Evolutionary conservation across 1,140 invertebrate species (phyloP).

Genomic region (Apis laboriosa): DNA sequence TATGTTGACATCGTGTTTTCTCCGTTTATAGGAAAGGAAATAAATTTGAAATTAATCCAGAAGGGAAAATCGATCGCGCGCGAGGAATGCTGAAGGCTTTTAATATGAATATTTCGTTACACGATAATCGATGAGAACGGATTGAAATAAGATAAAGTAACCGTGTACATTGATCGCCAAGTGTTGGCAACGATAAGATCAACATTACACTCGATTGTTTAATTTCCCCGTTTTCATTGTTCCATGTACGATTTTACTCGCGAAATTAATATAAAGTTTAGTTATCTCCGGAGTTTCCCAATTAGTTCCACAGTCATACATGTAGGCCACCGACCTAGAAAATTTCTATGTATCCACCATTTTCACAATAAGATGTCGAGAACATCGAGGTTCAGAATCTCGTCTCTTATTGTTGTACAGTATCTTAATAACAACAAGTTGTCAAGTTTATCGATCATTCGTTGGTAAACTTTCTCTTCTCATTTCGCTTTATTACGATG

Average conservation of each 20-base stretch:
- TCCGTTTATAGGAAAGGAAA: too few species aligned
- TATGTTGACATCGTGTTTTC: too few species aligned
- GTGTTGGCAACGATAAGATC: background rate
- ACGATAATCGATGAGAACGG: background rate
- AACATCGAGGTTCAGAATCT: background rate
- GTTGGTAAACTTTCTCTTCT: background rate
- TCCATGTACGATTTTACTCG: background rate
- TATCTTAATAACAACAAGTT: background rate
- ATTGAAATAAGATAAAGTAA: background rate
- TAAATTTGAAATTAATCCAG: too few species aligned
- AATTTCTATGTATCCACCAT: background rate
- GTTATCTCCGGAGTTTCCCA: background rate
- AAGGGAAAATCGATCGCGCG: too few species aligned
- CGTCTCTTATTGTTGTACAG: background rate
- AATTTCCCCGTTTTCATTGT: background rate
- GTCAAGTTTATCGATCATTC: background rate
- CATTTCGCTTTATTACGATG: too few species aligned
- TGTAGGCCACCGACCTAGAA: slow-evolving; percentile 4
- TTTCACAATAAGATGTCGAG: background rate
- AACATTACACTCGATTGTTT: background rate
- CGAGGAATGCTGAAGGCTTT: too few species aligned
- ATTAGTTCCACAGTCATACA: slow-evolving; percentile 4
- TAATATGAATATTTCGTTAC: background rate
- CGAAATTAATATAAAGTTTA: slow-evolving; percentile 13
- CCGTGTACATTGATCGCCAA: too few species aligned